phyloP scores from a whole-genome alignment of 2,888 invertebrate genomes.

The Boloria euphrosyne region DNA sequence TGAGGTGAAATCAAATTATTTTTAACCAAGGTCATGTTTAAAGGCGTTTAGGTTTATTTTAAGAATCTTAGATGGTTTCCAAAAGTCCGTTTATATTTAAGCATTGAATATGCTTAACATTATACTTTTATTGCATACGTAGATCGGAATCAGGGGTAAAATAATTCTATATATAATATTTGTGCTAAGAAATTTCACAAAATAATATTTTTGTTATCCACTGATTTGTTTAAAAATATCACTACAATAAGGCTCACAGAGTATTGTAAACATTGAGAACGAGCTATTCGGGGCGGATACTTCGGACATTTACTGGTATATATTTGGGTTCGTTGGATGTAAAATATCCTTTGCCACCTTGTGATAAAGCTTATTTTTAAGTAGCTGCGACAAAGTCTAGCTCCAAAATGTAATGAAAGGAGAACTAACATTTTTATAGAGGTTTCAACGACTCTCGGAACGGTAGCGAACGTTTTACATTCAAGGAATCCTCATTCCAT shows the following conservation, averaged over 20 bases:
- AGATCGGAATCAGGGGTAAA: too few species aligned
- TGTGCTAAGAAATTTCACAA: background rate
- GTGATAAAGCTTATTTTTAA: conserved; percentile 50
- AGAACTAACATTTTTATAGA: conserved; percentile 80
- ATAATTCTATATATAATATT: background rate
- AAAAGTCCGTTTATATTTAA: too few species aligned
- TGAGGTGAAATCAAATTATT: too few species aligned
- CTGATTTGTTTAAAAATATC: conserved; percentile 12
- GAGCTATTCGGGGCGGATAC: conserved; percentile 61
- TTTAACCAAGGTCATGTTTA: too few species aligned
- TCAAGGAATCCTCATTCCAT: conserved; percentile 77
- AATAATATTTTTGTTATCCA: background rate
- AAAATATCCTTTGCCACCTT: conserved; percentile 45
- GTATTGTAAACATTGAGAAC: conserved; percentile 58
- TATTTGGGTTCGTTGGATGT: conserved; percentile 43
- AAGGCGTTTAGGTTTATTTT: too few species aligned
- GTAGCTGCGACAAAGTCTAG: conserved; percentile 46
- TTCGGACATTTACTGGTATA: conserved; percentile 64
- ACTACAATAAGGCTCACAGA: conserved; percentile 52
- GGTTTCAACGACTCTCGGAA: conserved; percentile 75
- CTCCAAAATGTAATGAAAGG: conserved; percentile 76
- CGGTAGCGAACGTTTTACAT: conserved; percentile 74
- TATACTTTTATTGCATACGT: too few species aligned
- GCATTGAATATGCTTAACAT: too few species aligned
- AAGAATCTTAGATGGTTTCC: too few species aligned